Evolutionary conservation across 1,140 invertebrate genomes (phyloP).

Genomic region (Luehdorfia chinensis): DNA sequence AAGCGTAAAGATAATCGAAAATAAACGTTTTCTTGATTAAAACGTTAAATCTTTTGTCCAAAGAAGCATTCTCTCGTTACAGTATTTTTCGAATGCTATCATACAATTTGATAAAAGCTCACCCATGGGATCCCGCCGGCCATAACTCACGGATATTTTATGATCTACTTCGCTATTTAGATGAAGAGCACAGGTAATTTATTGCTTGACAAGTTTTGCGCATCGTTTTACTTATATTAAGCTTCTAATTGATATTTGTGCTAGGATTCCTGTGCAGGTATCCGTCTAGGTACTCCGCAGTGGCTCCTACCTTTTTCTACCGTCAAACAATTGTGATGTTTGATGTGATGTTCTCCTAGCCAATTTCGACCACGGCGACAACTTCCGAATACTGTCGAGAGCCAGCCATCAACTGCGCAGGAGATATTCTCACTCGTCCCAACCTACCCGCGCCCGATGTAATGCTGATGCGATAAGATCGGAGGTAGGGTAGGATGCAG

Average conservation of each 20-base stretch:
- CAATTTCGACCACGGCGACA: too few relatives aligned
- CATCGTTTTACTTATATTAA: neutral
- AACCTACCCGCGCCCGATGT: too few relatives aligned
- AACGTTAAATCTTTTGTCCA: conserved; percentile 6
- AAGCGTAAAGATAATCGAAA: neutral
- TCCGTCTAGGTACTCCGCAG: too few relatives aligned
- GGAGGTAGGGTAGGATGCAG: too few relatives aligned
- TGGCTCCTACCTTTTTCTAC: too few relatives aligned
- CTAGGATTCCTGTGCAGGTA: too few relatives aligned
- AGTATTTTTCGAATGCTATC: conserved; percentile 9
- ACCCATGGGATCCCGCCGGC: neutral
- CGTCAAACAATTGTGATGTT: too few relatives aligned
- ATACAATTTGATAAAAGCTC: conserved; percentile 12
- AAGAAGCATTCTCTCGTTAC: conserved; percentile 3
- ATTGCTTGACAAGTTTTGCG: neutral
- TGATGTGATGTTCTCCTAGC: too few relatives aligned
- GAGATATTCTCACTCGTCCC: too few relatives aligned
- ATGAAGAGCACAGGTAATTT: conserved; percentile 2
- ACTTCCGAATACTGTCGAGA: too few relatives aligned
- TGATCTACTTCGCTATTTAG: conserved; percentile 10
- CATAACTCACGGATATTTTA: conserved; percentile 9
- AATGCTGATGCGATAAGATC: too few relatives aligned
- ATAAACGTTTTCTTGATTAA: conserved; percentile 10
- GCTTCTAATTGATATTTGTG: neutral
- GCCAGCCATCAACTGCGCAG: too few relatives aligned